phyloP scores from a whole-genome alignment of 2,888 invertebrate genomes.

The Macropis europaea region DNA sequence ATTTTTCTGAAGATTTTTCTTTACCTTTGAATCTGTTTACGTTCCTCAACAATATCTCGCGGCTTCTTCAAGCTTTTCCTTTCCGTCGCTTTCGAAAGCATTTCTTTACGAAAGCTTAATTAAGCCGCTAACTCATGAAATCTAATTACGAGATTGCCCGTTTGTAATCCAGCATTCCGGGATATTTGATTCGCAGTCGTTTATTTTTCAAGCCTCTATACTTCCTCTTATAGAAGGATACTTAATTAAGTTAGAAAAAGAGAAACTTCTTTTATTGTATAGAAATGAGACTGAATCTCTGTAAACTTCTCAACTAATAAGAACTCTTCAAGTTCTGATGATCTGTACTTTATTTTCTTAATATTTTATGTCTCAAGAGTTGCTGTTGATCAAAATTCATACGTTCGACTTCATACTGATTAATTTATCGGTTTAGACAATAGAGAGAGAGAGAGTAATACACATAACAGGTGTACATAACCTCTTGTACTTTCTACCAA shows the following conservation, averaged over 20 bases:
- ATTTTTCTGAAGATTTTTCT: no score
- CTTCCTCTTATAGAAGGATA: background rate
- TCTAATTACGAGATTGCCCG: slow-evolving; percentile 5
- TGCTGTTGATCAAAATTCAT: no score
- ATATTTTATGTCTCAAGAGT: no score
- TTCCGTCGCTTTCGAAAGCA: background rate
- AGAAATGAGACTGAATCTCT: background rate
- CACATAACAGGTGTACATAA: no score
- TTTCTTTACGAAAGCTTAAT: background rate
- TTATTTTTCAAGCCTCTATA: background rate
- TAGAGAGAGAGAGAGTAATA: no score
- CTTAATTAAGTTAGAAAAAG: background rate
- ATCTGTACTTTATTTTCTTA: no score
- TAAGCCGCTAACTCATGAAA: slow-evolving; percentile 5
- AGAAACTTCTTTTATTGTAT: background rate
- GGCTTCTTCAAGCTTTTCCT: background rate
- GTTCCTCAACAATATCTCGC: no score
- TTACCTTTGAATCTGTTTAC: no score
- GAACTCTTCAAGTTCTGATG: no score
- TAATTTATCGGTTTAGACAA: no score
- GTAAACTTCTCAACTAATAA: background rate
- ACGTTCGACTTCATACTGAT: no score
- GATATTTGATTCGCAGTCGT: background rate
- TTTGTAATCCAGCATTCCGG: background rate
- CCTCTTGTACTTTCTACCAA: no score